Base-by-base conservation (phyloP, 2,113 vertebrate genomes). In the Cavia aperea region DNA sequence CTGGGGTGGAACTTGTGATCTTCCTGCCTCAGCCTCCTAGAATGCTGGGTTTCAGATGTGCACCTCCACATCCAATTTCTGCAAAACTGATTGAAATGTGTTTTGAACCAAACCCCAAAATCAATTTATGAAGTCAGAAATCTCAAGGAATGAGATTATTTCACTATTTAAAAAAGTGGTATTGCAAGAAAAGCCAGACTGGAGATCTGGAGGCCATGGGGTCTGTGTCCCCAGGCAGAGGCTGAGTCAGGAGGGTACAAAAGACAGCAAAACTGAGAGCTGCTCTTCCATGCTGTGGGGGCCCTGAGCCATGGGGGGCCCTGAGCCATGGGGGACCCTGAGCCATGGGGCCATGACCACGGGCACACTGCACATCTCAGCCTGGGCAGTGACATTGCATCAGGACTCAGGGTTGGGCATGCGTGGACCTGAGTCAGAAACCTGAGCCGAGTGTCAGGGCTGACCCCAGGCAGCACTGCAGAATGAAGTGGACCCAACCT, bases 81-180 rank as follows among this genome's bases (percentile, higher is more conserved):
- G 26, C 1, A 15, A 89, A 82, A 5, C 1, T 43, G 56, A 14
- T 43, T 63, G 13, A 78, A 86, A 54, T 13, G 26, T 18, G 12
- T 83, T 89, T 79, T 43, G 92, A 86, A 49, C 31, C 43, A 33
- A 73, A 93, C 85, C 13, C 14, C 72, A 36, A 90, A 68, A 54
- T 63, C 66, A 85, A 49, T 18, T 77, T 73, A 5, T 68, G 70
- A 91, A 84, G 81, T 84, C 54, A 63, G 58, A 78, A 78, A 90
- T 93, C 49, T 1, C 23, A 86, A 77, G 49, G 26, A 72, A 39
- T 29, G 54, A 62, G 54, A 43, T 56, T 36, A 56, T 79, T 81
- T 70, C 18, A 36, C 31, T 4, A 0, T 31, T 33, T 9, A 21
- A 60, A 82, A 86, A 89, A 54, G 23, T 4, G 36, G 11, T 29